Base-by-base conservation (phyloP, 2,888 invertebrate genomes). In the Clostera curtula region DNA sequence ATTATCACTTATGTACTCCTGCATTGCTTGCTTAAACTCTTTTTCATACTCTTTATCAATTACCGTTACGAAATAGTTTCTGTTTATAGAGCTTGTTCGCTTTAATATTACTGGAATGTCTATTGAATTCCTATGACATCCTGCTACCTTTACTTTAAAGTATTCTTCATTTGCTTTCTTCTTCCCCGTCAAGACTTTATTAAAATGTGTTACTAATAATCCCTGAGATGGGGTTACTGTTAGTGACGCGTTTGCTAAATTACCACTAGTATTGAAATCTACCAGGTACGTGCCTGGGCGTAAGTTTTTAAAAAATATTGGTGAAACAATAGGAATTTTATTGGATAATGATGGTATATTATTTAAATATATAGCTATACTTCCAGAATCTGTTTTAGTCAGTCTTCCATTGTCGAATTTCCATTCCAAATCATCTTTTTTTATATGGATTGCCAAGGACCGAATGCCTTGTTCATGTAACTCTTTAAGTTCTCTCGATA, bases 1-100 rank as follows among this genome's bases (percentile, higher is more conserved):
- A 12, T 55, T 34, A 5, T 54, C 36, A 14, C 33, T 40, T 10
- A 68, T 31, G 13, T 42, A 30, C 13, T 53, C 30, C 10, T 51
- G 42, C 5, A 71, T 40, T 3, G 42, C 39, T 25, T 61, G 26
- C 18, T 36, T 58, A 20, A 53, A 65, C 12, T 19, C 36, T 15
- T 43, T 66, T 47, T 72, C 70, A 43, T 61, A 75, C 52, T 80
- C 79, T 40, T 71, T 75, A 28, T 79, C 71, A 19, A 75, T 31
- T 17, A 70, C 38, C 19, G 76, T 36, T 10, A 59, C 29, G 33
- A 52, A 75, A 43, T 70, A 71, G 1, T 49, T 37, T 3, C n/a
- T n/a, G n/a, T n/a, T n/a, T n/a, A n/a, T n/a, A n/a, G 74, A 74
- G 22, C 36, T 9, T n/a, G 68, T 69, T 5, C 25, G 19, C 44